Evolutionary conservation across 2,113 vertebrate species (phyloP).

Genomic region (Cochlearius cochlearius): DNA sequence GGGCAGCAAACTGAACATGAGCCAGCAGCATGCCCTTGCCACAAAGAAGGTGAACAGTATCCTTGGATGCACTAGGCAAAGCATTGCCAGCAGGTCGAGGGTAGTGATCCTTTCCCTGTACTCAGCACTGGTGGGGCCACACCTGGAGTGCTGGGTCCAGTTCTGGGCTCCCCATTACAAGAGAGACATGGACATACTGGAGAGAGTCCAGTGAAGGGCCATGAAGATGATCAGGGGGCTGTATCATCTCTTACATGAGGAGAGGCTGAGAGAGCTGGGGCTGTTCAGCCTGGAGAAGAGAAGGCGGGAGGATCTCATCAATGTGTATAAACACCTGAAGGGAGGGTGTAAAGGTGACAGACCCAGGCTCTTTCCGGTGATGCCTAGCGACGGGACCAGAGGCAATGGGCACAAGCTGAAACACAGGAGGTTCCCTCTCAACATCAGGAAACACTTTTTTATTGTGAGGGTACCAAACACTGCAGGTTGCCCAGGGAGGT

Average conservation of each 20-base stretch:
- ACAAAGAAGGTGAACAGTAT: neutral
- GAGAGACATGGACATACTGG: neutral
- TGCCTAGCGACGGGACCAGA: neutral
- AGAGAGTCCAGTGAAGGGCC: neutral
- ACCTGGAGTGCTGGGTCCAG: neutral
- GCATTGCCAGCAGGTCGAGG: neutral
- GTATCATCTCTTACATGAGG: neutral
- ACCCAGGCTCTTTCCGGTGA: neutral
- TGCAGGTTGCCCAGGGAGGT: neutral
- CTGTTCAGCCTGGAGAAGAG: neutral
- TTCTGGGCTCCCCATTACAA: neutral
- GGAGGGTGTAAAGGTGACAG: neutral
- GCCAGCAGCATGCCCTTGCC: neutral
- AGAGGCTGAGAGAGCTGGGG: neutral
- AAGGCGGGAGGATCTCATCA: neutral
- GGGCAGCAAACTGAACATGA: neutral
- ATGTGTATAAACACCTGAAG: neutral
- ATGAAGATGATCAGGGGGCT: neutral
- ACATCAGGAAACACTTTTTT: neutral
- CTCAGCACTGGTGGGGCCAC: neutral
- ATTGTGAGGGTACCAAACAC: neutral
- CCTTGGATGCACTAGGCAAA: neutral
- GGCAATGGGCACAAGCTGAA: neutral
- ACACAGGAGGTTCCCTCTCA: neutral
- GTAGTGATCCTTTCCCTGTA: neutral